Evolutionary conservation across 2,888 invertebrate species (phyloP).

Genomic region (Drosophila mettleri): DNA sequence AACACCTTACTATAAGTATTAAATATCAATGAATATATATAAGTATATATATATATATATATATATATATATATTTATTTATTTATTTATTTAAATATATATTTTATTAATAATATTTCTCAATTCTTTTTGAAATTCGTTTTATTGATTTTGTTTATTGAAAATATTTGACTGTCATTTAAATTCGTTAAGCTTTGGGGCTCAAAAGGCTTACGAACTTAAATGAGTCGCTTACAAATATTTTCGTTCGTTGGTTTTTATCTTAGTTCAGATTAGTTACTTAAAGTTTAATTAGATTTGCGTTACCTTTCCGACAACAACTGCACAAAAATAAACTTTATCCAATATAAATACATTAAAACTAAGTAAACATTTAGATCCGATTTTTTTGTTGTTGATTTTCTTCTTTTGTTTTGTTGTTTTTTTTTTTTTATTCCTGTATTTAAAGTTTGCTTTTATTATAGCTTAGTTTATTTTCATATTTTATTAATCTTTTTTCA

Average conservation of each 20-base stretch:
- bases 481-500: neutral
- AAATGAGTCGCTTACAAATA: slow-evolving; percentile 69
- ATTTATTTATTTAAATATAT: slow-evolving; percentile 2
- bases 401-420: neutral
- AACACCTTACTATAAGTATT: slow-evolving; percentile 18
- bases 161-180: slow-evolving; percentile 70
- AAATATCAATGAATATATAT: slow-evolving; percentile 42
- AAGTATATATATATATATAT: neutral
- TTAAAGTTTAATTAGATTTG: slow-evolving; percentile 39
- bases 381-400: neutral
- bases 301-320: slow-evolving; percentile 28
- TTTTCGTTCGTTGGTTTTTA: slow-evolving; percentile 12
- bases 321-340: slow-evolving; percentile 35
- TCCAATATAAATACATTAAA: slow-evolving; percentile 24
- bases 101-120: neutral
- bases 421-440: neutral
- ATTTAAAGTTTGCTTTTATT: slow-evolving; percentile 8
- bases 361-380: slow-evolving; percentile 11
- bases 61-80: neutral
- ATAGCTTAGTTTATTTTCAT: slow-evolving; percentile 5
- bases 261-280: slow-evolving; percentile 27
- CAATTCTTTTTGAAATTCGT: slow-evolving; percentile 41
- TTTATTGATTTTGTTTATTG: slow-evolving; percentile 29
- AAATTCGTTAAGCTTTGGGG: slow-evolving; percentile 84
- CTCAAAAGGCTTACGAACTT: slow-evolving; percentile 84